Evolutionary conservation across 2,113 vertebrate species (phyloP), one percentile per base, ranked within the genome.

Genomic region (Cheilinus undulatus): DNA sequence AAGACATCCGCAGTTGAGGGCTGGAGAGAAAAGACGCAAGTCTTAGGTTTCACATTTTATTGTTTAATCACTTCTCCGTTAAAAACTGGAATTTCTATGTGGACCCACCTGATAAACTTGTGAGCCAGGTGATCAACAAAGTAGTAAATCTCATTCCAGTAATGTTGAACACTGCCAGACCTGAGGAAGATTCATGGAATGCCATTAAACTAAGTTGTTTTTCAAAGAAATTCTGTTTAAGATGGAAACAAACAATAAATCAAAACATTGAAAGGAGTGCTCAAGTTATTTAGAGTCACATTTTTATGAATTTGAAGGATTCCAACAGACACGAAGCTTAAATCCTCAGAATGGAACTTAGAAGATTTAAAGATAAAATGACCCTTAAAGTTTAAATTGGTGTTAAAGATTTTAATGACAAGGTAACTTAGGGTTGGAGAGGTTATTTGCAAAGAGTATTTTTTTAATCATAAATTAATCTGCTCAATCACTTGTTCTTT

Each of bases 141-240:
- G 73, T 96, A 96, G 85, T 96, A 99, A 27, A 99, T 99, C 85
- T 99, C 98, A 82, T 95, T 98, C 98, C 98, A 99, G 72, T 99
- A 96, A 77, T 98, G 92, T 59, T 97, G 94, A 53, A 99, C 97
- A 27, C 98, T 99, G 80, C 98, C 98, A 22, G 98, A 99, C 63
- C 98, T 99, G 62, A 86, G 80, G 15, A 51, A 56, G 24, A 67
- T 22, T 38, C 12, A 54, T 12, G 0, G 7, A 42, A 15, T 3
- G 17, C 13, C 4, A n/a, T 6, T 24, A 14, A n/a, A 22, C 8
- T 20, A 11, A 45, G 0, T 34, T 42, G 23, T 14, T 34, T 9
- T 50, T 32, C 34, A 11, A n/a, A n/a, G 45, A 32, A 23, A 2
- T 45, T 45, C 42, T 2, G 3, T 7, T 7, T n/a, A 19, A n/a